Conservation (phyloP, 2,888 invertebrate species). For the Tetrapedia diversipes region DNA sequence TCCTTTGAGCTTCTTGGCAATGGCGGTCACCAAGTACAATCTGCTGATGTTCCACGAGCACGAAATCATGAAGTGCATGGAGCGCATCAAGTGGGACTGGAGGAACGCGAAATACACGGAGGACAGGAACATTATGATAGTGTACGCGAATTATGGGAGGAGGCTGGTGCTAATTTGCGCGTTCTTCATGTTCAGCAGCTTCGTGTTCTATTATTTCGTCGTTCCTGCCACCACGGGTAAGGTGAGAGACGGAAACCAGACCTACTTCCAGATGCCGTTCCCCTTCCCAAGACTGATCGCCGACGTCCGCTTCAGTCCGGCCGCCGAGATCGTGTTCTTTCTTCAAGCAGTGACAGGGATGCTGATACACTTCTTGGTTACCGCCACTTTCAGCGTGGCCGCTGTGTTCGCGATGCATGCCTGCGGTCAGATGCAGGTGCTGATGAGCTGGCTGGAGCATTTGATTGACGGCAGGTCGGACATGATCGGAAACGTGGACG, state of each 20-base stretch:
- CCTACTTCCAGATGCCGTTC: constrained; percentile 64
- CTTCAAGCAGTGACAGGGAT: constrained; percentile 58
- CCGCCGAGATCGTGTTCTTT: constrained; percentile 64
- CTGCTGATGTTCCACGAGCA: constrained; percentile 57
- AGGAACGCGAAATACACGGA: constrained; percentile 15
- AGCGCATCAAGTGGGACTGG: constrained; percentile 71
- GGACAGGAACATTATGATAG: constrained; percentile 68
- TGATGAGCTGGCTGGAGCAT: constrained; percentile 60
- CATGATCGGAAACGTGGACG: constrained; percentile 28
- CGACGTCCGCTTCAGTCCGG: constrained; percentile 57
- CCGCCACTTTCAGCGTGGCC: constrained; percentile 61
- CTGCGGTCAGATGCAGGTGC: constrained; percentile 68
- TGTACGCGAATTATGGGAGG: constrained; percentile 68
- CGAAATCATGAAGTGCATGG: constrained; percentile 64
- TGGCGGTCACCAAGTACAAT: constrained; percentile 72
- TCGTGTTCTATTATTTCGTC: constrained; percentile 56
- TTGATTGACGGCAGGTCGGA: constrained; percentile 52
- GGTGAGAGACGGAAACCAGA: constrained; percentile 58
- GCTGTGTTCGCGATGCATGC: constrained; percentile 67
- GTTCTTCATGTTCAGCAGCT: constrained; percentile 61
- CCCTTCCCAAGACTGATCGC: constrained; percentile 63
- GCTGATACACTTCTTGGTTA: constrained; percentile 53
- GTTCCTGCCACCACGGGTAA: constrained; percentile 45
- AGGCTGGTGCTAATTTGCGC: constrained; percentile 59
- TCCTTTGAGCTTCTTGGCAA: constrained; percentile 70